Evolutionary conservation across 2,113 vertebrate species (phyloP).

Genomic region (Tauraco erythrolophus): DNA sequence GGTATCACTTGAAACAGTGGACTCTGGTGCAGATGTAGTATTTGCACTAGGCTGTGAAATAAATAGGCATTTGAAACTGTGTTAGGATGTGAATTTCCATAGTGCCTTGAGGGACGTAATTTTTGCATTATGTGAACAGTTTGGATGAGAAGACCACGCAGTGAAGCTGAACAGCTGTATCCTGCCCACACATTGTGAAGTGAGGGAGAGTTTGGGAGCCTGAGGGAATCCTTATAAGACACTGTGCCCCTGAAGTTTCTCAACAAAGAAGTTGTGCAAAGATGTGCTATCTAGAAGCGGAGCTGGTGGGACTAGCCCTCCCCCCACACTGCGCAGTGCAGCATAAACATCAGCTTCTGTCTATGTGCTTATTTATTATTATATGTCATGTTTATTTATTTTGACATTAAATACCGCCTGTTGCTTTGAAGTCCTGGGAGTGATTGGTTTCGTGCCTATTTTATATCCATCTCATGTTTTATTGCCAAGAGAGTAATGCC

Average conservation of each 20-base stretch:
- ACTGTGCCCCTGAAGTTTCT: background rate
- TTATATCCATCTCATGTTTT: background rate
- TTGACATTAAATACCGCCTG: background rate
- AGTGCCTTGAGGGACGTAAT: constrained; percentile 52
- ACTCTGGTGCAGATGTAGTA: background rate
- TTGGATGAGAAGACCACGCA: constrained; percentile 46
- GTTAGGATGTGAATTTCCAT: constrained; percentile 54
- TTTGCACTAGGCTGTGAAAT: constrained; percentile 33
- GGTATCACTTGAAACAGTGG: background rate
- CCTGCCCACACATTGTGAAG: constrained; percentile 61
- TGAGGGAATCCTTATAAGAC: constrained; percentile 14
- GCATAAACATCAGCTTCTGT: constrained; percentile 24
- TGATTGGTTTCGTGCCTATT: background rate
- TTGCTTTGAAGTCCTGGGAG: constrained; percentile 51
- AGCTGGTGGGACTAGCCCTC: background rate
- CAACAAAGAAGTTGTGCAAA: constrained; percentile 31
- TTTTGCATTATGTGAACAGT: constrained; percentile 36
- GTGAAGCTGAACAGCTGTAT: constrained; percentile 64
- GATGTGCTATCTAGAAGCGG: background rate
- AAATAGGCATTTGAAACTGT: constrained; percentile 35
- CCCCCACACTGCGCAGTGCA: fast-evolving
- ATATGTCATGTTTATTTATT: constrained; percentile 23
- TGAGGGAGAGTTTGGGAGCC: constrained; percentile 48
- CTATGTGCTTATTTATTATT: background rate
- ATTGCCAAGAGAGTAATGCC: background rate